Base-by-base conservation (phyloP, 2,888 invertebrate species). In the Acleris holmiana region DNA sequence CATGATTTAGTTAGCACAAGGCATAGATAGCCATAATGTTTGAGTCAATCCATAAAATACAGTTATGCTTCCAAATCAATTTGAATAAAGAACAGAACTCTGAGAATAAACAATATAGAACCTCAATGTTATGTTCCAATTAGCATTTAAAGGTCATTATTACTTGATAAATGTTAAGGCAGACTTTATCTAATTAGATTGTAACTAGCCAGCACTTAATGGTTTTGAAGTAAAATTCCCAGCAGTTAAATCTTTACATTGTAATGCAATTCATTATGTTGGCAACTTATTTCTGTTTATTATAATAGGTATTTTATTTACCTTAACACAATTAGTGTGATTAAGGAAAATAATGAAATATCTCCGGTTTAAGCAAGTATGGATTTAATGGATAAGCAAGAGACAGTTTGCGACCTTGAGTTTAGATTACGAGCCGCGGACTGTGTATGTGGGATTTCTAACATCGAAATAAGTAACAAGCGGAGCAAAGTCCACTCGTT, bases 401-500 rank as follows among this genome's bases (percentile, higher is more conserved):
- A 55, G 55, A 55, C 59, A 19, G 40, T 17, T 41, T 17, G 44
- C 49, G 67, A 58, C 67, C 68, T 63, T 66, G 63, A 67, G 54
- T 61, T 59, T 55, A 21, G 44, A 60, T 44, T 50, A 60, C 49
- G 49, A 59, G n/a, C 53, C 53, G 47, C 57, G 50, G 40, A 25
- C 4, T 6, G 57, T 44, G 49, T 65, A 35, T 50, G 54, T 60
- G 51, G 54, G 63, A 60, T 50, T 62, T 64, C 67, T 60, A 56
- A 64, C 62, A 57, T 49, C 64, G 56, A 66, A 50, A 35, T 35
- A 35, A 35, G 35, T 47, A 60, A 58, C 44, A 51, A 49, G 55
- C 23, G 55, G 70, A 60, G 51, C 70, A 70, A 70, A 70, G 70
- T 70, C 70, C 70, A 69, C 53, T 58, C 51, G 17, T 44, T 18